phyloP scores from a whole-genome alignment of 1,140 invertebrate genomes.

The Anoplolepis gracilipes region DNA sequence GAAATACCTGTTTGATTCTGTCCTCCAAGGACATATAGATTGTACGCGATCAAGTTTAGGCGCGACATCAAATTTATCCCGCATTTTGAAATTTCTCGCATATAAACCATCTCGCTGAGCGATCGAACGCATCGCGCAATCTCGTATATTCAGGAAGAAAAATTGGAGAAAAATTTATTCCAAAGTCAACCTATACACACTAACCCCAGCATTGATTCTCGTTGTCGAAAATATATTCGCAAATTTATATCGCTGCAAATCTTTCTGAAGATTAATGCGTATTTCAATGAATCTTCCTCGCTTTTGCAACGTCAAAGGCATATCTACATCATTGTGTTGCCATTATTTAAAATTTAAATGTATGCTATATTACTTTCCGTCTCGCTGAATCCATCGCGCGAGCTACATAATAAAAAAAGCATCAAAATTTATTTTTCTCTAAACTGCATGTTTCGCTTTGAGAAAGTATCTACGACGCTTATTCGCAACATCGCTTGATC shows the following conservation, averaged over 20 bases:
- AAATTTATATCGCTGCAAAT: not conserved
- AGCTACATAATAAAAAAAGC: slow-evolving; percentile 27
- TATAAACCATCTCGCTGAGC: too few species aligned
- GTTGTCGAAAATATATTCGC: not conserved
- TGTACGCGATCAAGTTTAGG: slow-evolving; percentile 34
- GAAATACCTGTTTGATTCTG: slow-evolving; percentile 58
- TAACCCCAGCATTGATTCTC: too few species aligned
- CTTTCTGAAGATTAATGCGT: slow-evolving; percentile 28
- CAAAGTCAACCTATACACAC: not conserved
- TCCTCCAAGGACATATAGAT: slow-evolving; percentile 32
- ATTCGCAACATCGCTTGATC: not conserved
- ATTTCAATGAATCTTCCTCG: not conserved
- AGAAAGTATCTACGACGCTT: not conserved
- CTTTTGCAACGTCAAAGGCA: not conserved
- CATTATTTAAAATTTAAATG: slow-evolving; percentile 44
- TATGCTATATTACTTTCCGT: slow-evolving; percentile 5
- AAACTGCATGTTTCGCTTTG: not conserved
- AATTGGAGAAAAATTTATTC: slow-evolving; percentile 15
- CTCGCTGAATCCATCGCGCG: not conserved
- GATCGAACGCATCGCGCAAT: not conserved
- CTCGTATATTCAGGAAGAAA: not conserved
- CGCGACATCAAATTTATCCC: slow-evolving; percentile 25
- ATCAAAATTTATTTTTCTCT: slow-evolving; percentile 31
- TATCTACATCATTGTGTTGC: not conserved
- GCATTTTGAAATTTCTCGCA: not conserved